Conservation (phyloP, 2,888 invertebrate genomes). For the Aporophyla nigra region DNA sequence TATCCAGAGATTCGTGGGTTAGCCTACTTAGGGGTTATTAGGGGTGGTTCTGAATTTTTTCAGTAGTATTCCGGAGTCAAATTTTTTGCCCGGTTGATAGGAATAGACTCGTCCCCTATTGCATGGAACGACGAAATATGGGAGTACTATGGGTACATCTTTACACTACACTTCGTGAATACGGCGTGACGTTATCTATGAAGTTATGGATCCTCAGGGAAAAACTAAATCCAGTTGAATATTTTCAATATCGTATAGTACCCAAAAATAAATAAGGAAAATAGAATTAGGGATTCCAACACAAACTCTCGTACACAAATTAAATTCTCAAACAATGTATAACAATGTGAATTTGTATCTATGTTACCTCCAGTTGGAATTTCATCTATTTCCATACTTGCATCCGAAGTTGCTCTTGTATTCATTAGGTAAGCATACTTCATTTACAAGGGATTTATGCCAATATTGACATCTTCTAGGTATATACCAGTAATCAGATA, state of each 20-base stretch:
- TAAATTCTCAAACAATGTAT: constrained; percentile 15
- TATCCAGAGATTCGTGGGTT: too few species aligned
- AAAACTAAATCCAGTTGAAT: background rate
- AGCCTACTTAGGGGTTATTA: too few species aligned
- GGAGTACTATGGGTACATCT: too few species aligned
- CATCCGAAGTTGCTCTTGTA: background rate
- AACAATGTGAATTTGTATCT: constrained; percentile 7
- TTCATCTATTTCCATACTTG: constrained; percentile 13
- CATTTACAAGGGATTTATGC: background rate
- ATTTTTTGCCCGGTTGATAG: too few species aligned
- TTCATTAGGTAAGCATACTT: constrained; percentile 1
- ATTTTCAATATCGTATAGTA: background rate
- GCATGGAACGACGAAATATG: too few species aligned
- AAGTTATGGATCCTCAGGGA: background rate
- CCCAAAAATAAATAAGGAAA: too few species aligned
- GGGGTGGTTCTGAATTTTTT: too few species aligned
- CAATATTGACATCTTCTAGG: background rate
- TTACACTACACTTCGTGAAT: too few species aligned
- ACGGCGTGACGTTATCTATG: too few species aligned
- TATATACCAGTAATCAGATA: background rate
- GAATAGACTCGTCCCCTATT: too few species aligned
- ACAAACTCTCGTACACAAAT: background rate
- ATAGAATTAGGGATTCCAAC: too few species aligned
- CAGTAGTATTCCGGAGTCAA: too few species aligned
- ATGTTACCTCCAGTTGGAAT: constrained; percentile 16